Evolutionary conservation across 2,113 vertebrate genomes (phyloP), one percentile per base, ranked within the genome.

Genomic region (Lathamus discolor): DNA sequence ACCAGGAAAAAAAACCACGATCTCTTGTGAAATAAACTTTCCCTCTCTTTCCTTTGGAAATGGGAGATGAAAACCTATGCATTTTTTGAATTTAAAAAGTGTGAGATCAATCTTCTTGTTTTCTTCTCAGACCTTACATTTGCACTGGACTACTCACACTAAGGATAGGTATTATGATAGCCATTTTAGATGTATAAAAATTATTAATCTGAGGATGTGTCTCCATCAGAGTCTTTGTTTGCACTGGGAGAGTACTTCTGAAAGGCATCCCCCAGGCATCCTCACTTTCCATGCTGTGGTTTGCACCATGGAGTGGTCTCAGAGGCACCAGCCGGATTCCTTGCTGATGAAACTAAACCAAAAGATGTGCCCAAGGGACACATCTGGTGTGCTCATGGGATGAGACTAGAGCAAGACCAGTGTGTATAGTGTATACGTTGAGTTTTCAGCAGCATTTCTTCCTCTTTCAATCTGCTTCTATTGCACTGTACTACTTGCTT

Each of bases 401-500:
- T 54, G 31, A 77, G 54, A 59, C 16, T 25, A 33, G 72, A 57
- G 49, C 0, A 1, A 86, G 28, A 81, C 41, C 37, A 20, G 9
- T 37, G 59, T 25, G 14, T 54, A 2, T 8, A 0, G 0, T n/a
- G 33, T 62, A 76, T 73, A 89, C 0, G 0, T 44, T 16, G 39
- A 18, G n/a, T 62, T 88, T 92, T 43, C 51, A 67, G n/a, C 62
- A 54, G 19, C 1, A 0, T 37, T 79, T 81, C 43, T 52, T 41
- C 27, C 17, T 62, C 69, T 35, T 46, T n/a, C 37, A 6, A 7
- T 27, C 9, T 33, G 6, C 37, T 86, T 5, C 22, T 25, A 7
- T 11, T 35, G 16, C 62, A 19, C 28, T 28, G 15, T 11, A 5
- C 25, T 64, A 10, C 33, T 72, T 79, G 23, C 39, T 87, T 12